Percentiles rank a stretch among this genome's conserved stretches.
phyloP scores from a whole-genome alignment of 2,113 vertebrate genomes.

The Brachyhypopomus occidentalis region DNA sequence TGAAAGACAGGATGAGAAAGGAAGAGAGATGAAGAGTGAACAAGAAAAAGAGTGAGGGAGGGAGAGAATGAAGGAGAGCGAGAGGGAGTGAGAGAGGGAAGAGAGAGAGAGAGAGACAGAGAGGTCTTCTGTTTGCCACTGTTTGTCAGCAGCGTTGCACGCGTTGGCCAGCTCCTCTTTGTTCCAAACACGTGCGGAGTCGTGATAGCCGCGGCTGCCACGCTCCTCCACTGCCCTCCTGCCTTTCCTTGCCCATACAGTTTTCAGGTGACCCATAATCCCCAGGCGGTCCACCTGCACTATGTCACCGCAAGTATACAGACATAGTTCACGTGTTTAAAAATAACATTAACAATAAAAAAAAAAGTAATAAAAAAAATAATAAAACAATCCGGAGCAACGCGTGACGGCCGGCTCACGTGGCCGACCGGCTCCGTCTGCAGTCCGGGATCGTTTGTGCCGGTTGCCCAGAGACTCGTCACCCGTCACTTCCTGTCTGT shows the following conservation, averaged over 20 bases:
- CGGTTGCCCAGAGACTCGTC: constrained; percentile 6
- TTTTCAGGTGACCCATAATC: constrained; percentile 16
- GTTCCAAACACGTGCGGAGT: background rate
- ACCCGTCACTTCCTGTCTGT: constrained; percentile 3
- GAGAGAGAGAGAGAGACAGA: background rate
- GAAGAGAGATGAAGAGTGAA: background rate
- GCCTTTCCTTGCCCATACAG: background rate
- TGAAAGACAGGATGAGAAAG: too few relatives aligned
- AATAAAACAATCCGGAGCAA: background rate
- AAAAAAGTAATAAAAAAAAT: background rate
- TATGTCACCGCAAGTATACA: background rate
- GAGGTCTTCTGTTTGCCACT: background rate
- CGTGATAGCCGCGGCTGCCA: background rate
- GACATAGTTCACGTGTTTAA: background rate
- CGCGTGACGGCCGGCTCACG: constrained; percentile 27
- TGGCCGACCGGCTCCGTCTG: background rate
- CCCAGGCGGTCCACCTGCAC: background rate
- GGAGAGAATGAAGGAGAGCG: background rate
- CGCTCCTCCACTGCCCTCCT: background rate
- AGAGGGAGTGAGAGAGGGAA: background rate
- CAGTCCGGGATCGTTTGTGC: constrained; percentile 12
- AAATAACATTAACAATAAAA: background rate
- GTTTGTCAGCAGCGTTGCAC: background rate
- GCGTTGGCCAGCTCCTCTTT: background rate
- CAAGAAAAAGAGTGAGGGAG: background rate